Percentiles rank a stretch among this genome's conserved stretches.
Evolutionary conservation across 2,888 invertebrate genomes (phyloP).

Genomic region (Seladonia tumulorum): DNA sequence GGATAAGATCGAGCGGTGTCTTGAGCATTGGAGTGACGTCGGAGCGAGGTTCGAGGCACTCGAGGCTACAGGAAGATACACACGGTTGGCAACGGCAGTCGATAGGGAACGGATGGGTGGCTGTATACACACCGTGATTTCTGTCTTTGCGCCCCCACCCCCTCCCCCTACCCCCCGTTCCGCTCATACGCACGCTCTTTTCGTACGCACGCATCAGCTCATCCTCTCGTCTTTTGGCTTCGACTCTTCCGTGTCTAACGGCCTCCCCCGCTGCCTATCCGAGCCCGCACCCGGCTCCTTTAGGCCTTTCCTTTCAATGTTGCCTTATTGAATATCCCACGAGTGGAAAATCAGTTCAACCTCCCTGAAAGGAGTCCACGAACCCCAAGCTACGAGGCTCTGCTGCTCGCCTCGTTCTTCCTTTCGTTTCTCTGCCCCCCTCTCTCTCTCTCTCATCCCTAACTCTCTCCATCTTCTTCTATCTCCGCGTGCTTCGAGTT

Average conservation of each 20-base stretch:
- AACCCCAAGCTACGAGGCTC: slow-evolving; percentile 56
- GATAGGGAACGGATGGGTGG: slow-evolving; percentile 72
- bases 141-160: slow-evolving; percentile 58
- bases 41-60: slow-evolving; percentile 66
- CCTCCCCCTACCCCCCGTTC: slow-evolving; percentile 35
- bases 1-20: slow-evolving; percentile 74
- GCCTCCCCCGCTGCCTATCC: slow-evolving; percentile 49
- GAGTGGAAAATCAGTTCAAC: slow-evolving; percentile 82
- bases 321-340: slow-evolving; percentile 83
- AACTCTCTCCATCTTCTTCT: too few species aligned
- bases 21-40: slow-evolving; percentile 70
- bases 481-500: slow-evolving; percentile 73
- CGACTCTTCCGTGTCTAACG: slow-evolving; percentile 56
- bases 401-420: slow-evolving; percentile 58
- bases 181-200: slow-evolving; percentile 68
- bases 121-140: slow-evolving; percentile 72
- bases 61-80: slow-evolving; percentile 64
- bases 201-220: slow-evolving; percentile 69
- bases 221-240: slow-evolving; percentile 66
- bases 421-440: slow-evolving; percentile 61
- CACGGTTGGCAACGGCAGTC: slow-evolving; percentile 67
- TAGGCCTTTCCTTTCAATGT: slow-evolving; percentile 79
- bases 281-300: slow-evolving; percentile 71
- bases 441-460: slow-evolving; percentile 14
- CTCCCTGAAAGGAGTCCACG: slow-evolving; percentile 76